Evolutionary conservation across 1,140 invertebrate genomes (phyloP), one percentile per base, ranked within the genome.

Genomic region (Hyles euphorbiae): DNA sequence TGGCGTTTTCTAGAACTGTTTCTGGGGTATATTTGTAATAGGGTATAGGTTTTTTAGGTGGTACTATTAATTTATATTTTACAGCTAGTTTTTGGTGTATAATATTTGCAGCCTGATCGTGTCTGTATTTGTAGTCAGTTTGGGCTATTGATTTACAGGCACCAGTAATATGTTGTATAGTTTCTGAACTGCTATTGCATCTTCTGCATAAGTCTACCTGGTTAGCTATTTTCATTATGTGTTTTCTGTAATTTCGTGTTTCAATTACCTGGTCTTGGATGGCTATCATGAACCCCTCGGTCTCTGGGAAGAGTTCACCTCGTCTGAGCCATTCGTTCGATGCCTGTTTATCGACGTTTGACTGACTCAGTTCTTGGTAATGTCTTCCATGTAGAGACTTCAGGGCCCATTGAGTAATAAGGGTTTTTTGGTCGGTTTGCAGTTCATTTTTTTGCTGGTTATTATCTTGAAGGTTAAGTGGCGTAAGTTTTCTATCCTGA

Each of bases 251-350:
- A 40, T 69, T 67, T 64, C 36, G 63, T 2, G 70, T 78, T 9
- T 65, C 57, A 2, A 74, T 61, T 0, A 74, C 60, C 34, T 76
- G 68, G 43, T 78, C 76, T 45, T 78, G 76, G 11, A 78, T 74
- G 2, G 73, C 66, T 33, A 68, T 49, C 8, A 76, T 57, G 32
- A 74, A 76, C 12, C 68, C 61, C 46, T 77, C 70, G 22, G 22
- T 22, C 22, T 22, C 22, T 22, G 22, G 22, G 22, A 22, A 22
- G 22, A 22, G 22, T 22, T 22, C 22, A 22, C 22, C 22, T 22
- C 22, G 22, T 22, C 22, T 22, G 22, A 22, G 22, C 22, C 22
- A 22, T 22, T 22, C 22, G 22, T 22, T 22, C 22, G 22, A 22
- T 22, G 22, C 22, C 22, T 22, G 22, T 22, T 22, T 22, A 22